Evolutionary conservation across 2,888 invertebrate genomes (phyloP).

Genomic region (Beris chalybata): DNA sequence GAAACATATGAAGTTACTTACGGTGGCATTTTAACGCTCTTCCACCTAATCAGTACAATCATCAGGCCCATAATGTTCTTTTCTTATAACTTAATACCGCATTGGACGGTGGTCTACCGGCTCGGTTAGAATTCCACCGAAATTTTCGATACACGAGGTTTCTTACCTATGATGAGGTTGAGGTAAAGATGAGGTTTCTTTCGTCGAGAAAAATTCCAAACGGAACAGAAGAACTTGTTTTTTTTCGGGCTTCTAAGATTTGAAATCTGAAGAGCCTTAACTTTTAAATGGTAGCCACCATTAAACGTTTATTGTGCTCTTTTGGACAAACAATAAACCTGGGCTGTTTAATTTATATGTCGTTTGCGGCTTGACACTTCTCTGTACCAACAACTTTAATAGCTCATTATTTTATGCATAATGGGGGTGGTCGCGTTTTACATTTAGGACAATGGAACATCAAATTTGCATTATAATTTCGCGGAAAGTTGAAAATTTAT

Average conservation of each 20-base stretch:
- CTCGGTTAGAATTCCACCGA: slow-evolving; percentile 9
- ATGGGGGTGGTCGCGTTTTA: slow-evolving; percentile 3
- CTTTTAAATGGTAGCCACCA: slow-evolving; percentile 22
- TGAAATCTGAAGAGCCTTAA: not conserved
- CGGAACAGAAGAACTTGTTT: not conserved
- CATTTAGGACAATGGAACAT: slow-evolving; percentile 5
- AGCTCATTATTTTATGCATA: slow-evolving; percentile 20
- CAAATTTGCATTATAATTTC: not conserved
- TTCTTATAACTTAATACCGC: slow-evolving; percentile 21
- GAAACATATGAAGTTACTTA: slow-evolving; percentile 7
- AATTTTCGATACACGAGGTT: slow-evolving; percentile 1
- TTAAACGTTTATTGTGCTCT: slow-evolving; percentile 22
- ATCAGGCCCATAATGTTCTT: slow-evolving; percentile 26
- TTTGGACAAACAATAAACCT: not conserved
- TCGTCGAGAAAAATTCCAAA: not conserved
- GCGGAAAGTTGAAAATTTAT: no score
- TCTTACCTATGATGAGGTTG: not conserved
- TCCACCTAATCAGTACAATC: slow-evolving; percentile 32
- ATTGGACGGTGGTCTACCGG: slow-evolving; percentile 6
- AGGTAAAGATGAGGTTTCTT: not conserved
- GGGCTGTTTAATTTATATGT: not conserved
- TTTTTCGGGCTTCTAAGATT: not conserved
- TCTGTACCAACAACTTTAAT: slow-evolving; percentile 13
- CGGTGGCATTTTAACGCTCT: slow-evolving; percentile 30
- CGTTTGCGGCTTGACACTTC: slow-evolving; percentile 1